Percentiles rank a stretch among this genome's conserved stretches.
Conservation (phyloP, 2,113 vertebrate species). For the Copsychus sechellarum region DNA sequence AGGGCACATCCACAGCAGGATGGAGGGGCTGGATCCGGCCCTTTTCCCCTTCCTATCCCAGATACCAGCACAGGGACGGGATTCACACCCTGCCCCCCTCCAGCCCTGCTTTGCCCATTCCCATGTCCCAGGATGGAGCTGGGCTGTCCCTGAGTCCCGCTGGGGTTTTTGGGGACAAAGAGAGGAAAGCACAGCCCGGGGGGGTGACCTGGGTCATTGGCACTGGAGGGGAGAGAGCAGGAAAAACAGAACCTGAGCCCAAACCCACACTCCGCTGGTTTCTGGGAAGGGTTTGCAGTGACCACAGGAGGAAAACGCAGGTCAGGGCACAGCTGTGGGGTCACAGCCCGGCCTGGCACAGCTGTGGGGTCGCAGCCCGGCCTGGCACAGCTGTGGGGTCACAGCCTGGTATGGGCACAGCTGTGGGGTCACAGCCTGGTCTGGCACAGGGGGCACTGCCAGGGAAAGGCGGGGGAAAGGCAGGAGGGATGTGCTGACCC, state of each 20-base stretch:
- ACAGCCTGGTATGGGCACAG: background rate
- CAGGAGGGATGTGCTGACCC: background rate
- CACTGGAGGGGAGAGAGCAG: background rate
- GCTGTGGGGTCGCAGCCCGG: too few species aligned
- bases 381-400: background rate
- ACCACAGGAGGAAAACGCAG: background rate
- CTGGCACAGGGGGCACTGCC: background rate
- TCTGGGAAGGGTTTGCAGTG: background rate
- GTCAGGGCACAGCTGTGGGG: background rate
- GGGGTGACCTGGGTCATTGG: background rate
- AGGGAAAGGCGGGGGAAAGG: fast-evolving
- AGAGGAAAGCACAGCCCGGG: background rate
- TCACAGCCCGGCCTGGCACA: background rate
- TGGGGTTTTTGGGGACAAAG: background rate
- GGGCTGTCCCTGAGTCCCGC: fast-evolving
- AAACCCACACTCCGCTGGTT: background rate
- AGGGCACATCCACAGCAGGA: fast-evolving
- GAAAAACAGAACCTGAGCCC: background rate
- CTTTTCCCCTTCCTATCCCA: background rate
- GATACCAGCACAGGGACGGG: fast-evolving
- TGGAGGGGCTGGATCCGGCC: background rate
- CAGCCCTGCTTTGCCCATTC: background rate
- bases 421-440: background rate
- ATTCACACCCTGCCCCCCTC: background rate
- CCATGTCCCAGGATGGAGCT: fast-evolving